Conservation (phyloP, 2,888 invertebrate genomes). For the Ichneumoninae sp. region DNA sequence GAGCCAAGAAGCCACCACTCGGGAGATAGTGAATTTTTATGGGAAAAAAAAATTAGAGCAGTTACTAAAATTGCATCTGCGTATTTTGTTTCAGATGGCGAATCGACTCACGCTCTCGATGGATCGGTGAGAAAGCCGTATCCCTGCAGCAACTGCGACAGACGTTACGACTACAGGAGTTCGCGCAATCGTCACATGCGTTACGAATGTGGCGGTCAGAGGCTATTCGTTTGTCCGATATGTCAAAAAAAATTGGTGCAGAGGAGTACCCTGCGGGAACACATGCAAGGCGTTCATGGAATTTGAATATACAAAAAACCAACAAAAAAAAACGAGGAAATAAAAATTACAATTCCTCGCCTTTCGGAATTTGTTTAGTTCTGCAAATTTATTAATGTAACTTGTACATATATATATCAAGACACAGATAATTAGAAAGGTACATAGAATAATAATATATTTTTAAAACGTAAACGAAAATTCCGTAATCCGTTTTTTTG, state of each 20-base stretch:
- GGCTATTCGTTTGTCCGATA: constrained; percentile 74
- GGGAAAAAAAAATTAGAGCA: constrained; percentile 53
- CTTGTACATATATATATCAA: constrained; percentile 39
- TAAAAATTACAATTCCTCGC: constrained; percentile 24
- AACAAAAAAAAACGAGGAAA: not conserved
- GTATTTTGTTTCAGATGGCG: constrained; percentile 73
- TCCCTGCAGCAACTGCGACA: constrained; percentile 71
- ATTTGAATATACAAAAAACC: constrained; percentile 41
- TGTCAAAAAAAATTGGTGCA: constrained; percentile 71
- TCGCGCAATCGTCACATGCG: constrained; percentile 79
- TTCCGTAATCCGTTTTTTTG: constrained; percentile 53
- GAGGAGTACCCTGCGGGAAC: constrained; percentile 70
- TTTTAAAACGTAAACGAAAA: constrained; percentile 31
- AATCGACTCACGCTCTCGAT: constrained; percentile 63
- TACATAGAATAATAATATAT: constrained; percentile 36
- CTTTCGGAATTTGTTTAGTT: constrained; percentile 32
- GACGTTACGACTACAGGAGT: constrained; percentile 80
- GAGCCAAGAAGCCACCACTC: constrained; percentile 11
- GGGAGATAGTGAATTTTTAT: not conserved
- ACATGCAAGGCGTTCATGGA: constrained; percentile 70
- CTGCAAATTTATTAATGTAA: not conserved
- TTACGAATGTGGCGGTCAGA: constrained; percentile 75
- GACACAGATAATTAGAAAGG: not conserved
- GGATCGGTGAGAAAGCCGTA: constrained; percentile 63
- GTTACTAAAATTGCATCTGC: constrained; percentile 66